Conservation (phyloP, 1,140 invertebrate genomes). For the Drosophila nebulosa region DNA sequence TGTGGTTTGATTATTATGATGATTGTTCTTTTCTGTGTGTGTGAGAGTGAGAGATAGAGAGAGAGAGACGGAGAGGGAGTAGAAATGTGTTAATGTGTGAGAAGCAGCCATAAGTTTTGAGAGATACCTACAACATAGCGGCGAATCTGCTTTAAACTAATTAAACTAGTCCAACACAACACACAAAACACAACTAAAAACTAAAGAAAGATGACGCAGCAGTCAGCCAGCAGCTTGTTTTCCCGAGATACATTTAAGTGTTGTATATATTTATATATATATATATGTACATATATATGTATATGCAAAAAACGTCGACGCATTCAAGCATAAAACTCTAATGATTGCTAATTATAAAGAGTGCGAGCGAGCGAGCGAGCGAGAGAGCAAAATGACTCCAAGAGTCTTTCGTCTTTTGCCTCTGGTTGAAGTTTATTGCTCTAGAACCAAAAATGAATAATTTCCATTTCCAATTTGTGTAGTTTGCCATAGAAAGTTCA, state of each 20-base stretch:
- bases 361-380: constrained; percentile 42
- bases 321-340: constrained; percentile 72
- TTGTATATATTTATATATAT: constrained; percentile 13
- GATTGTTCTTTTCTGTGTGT: constrained; percentile 9
- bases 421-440: constrained; percentile 1
- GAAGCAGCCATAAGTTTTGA: constrained; percentile 37
- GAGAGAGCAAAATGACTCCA: constrained; percentile 14
- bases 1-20: constrained; percentile 52
- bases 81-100: constrained; percentile 76
- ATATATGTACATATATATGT: not conserved
- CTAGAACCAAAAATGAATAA: constrained; percentile 6
- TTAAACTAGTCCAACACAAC: constrained; percentile 53
- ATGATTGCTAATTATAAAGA: constrained; percentile 73
- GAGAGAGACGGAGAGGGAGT: not conserved
- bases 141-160: constrained; percentile 55
- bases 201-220: constrained; percentile 36
- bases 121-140: constrained; percentile 45
- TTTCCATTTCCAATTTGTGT: not conserved
- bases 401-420: constrained; percentile 43
- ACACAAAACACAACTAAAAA: constrained; percentile 5
- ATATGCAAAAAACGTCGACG: constrained; percentile 44
- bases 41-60: not conserved
- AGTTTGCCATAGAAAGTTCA: not conserved
- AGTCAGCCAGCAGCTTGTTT: constrained; percentile 44
- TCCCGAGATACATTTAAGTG: constrained; percentile 28